Evolutionary conservation across 1,140 invertebrate genomes (phyloP).

Genomic region (Argopecten irradians): DNA sequence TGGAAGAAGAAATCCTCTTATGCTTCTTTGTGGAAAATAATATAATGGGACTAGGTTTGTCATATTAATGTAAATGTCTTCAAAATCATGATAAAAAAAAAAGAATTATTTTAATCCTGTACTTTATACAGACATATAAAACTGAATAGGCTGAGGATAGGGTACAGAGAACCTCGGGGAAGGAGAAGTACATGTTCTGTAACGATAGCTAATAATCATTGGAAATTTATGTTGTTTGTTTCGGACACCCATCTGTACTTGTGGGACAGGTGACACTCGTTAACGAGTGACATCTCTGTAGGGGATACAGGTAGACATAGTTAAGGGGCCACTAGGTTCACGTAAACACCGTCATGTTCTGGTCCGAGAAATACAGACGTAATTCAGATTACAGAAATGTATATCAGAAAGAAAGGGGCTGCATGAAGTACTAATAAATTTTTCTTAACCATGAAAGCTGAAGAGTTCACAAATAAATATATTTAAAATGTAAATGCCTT

Average conservation of each 20-base stretch:
- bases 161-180: too few species aligned
- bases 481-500: too few species aligned
- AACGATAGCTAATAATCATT: not conserved
- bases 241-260: conserved; percentile 14
- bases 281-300: not conserved
- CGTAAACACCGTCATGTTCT: not conserved
- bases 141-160: not conserved
- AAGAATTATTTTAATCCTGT: too few species aligned
- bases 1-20: too few species aligned
- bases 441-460: not conserved
- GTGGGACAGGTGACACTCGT: not conserved
- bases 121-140: too few species aligned
- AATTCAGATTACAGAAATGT: not conserved
- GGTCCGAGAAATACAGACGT: not conserved
- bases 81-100: too few species aligned
- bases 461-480: too few species aligned
- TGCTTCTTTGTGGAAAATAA: too few species aligned
- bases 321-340: not conserved
- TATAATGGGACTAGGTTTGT: too few species aligned
- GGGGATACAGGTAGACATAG: not conserved
- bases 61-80: too few species aligned
- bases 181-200: not conserved
- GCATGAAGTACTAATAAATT: not conserved
- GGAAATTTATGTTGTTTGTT: conserved; percentile 1
- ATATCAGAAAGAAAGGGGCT: too few species aligned